Conservation (phyloP, 2,113 vertebrate genomes). For the Empidonax alnorum region DNA sequence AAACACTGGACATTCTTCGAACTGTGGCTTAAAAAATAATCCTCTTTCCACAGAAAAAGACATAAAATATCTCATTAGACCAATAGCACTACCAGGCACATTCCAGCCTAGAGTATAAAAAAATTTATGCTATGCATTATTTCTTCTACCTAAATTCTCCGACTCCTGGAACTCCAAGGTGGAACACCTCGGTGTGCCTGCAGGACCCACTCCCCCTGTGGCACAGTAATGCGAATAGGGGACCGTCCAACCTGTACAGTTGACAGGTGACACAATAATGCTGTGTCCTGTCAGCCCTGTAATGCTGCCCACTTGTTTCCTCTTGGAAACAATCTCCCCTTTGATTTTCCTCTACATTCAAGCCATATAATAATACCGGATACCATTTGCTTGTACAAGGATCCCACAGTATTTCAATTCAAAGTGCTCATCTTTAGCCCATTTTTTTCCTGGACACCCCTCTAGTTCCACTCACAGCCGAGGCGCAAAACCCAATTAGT, state of each 20-base stretch:
- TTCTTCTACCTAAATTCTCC: neutral
- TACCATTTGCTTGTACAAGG: neutral
- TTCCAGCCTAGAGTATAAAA: neutral
- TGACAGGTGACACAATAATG: neutral
- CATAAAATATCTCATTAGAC: conserved; percentile 52
- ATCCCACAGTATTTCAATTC: conserved; percentile 50
- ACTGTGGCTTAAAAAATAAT: conserved; percentile 6
- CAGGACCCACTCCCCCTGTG: neutral
- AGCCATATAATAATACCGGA: neutral
- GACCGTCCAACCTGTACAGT: neutral
- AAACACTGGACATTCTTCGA: neutral
- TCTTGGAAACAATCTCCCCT: neutral
- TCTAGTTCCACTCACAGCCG: conserved; percentile 38
- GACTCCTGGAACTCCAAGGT: neutral
- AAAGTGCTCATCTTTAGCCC: conserved; percentile 2
- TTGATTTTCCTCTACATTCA: neutral
- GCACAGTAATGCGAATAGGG: neutral
- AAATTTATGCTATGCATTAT: neutral
- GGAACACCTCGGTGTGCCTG: neutral
- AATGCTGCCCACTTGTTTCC: neutral
- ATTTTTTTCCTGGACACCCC: conserved; percentile 31
- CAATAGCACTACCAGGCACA: conserved; percentile 29
- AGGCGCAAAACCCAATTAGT: conserved; percentile 84
- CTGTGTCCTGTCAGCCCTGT: fast-evolving
- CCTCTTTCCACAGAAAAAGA: neutral